Conservation (phyloP, 2,888 invertebrate genomes). For the Sycophila texana region DNA sequence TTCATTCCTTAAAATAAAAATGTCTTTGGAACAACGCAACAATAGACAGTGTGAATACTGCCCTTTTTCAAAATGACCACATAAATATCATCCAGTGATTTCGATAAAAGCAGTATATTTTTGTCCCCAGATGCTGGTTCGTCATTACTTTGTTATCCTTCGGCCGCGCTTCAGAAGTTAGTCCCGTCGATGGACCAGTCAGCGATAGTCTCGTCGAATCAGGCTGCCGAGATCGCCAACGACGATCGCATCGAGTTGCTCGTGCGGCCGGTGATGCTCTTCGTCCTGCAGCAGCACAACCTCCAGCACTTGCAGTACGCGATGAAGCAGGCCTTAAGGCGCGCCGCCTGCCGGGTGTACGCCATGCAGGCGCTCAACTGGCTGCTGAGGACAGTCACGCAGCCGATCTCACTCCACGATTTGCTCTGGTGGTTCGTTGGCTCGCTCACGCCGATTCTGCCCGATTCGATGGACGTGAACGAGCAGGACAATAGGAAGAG, state of each 20-base stretch:
- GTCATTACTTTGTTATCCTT: slow-evolving; percentile 91
- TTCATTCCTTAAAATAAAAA: too few relatives aligned
- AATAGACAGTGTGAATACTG: too few relatives aligned
- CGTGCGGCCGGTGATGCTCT: slow-evolving; percentile 90
- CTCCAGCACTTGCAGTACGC: slow-evolving; percentile 88
- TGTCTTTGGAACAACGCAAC: too few relatives aligned
- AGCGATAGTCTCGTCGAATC: slow-evolving; percentile 76
- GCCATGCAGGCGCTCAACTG: slow-evolving; percentile 97
- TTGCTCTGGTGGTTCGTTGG: slow-evolving; percentile 97
- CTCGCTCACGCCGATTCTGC: slow-evolving; percentile 82
- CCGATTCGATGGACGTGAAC: slow-evolving; percentile 71
- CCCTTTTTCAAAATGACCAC: background rate
- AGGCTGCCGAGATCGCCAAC: slow-evolving; percentile 72
- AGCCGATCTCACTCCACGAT: slow-evolving; percentile 94
- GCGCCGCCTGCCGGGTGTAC: slow-evolving; percentile 88
- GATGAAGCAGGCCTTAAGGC: slow-evolving; percentile 91
- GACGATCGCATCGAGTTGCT: slow-evolving; percentile 80
- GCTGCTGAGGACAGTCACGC: slow-evolving; percentile 93
- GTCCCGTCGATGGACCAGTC: slow-evolving; percentile 82
- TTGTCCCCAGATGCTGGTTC: slow-evolving; percentile 82
- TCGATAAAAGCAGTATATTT: background rate
- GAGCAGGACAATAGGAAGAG: slow-evolving; percentile 77
- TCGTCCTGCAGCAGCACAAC: slow-evolving; percentile 91
- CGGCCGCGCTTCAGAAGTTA: slow-evolving; percentile 88
- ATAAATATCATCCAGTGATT: background rate